Base-by-base conservation (phyloP, 2,113 vertebrate species). In the Myiopsitta monachus region DNA sequence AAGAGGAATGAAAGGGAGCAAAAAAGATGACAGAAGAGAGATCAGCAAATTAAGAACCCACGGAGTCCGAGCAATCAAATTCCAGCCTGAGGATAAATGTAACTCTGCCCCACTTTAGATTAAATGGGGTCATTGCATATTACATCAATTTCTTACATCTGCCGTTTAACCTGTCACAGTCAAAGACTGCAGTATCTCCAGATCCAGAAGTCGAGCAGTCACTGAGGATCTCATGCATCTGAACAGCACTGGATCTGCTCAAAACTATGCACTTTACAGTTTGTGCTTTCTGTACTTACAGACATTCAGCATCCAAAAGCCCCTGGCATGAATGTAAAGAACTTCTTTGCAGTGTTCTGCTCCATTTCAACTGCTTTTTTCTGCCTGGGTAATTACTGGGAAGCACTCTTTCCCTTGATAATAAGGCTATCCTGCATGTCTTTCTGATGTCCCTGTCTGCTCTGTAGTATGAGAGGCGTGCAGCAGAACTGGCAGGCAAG, bases 261-360 rank as follows among this genome's bases (percentile, higher is more conserved):
- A 55, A 52, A 87, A 59, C 23, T 14, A n/a, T 44, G 39, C 18
- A 8, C 24, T 23, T 51, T 55, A 55, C 57, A 38, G 14, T 8
- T 26, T 41, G 30, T 72, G 24, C n/a, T 64, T 84, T 55, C 43
- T 36, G 18, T 9, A 16, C 44, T 47, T 69, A 31, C 10, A 69
- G 39, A 7, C 2, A 18, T 30, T 30, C 31, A 28, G 28, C 18
- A n/a, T 7, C 28, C 33, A 8, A 44, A 68, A 75, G 12, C 8
- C 49, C 26, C 7, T 39, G 3, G 4, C 0, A 1, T 15, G 31
- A n/a, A 7, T 19, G 4, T 9, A 46, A 15, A 3, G 3, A 27
- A n/a, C 23, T 36, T 30, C 61, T 68, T 69, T 1, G 1, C 38
- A 30, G 19, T 3, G 24, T 26, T 57, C 61, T 54, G 23, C n/a